A percentile compares a stretch with the other conserved stretches of the same genome.
These are phyloP conservation scores for Caenorhabditis auriculariae DNA, from an alignment of 2,888 invertebrate species.

Conservation along the genomic window DNA sequence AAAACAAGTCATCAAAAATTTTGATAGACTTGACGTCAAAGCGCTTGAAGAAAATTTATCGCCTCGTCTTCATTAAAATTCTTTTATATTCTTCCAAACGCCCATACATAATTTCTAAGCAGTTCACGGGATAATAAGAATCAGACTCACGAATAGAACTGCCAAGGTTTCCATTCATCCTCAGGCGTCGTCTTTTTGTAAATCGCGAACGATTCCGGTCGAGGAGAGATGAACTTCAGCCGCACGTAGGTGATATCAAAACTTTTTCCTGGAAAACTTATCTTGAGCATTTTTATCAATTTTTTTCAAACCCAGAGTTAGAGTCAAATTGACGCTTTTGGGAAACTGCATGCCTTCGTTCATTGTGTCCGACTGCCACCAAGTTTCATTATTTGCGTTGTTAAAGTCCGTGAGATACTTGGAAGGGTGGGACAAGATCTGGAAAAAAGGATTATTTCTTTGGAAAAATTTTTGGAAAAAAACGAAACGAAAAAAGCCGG, in stretches of 20 bases:
- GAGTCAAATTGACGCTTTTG: slow-evolving; percentile 85
- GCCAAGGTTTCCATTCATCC: slow-evolving; percentile 71
- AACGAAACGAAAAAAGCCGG: background rate
- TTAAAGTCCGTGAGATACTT: slow-evolving; percentile 83
- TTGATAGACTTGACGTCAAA: too few species aligned
- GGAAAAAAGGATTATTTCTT: slow-evolving; percentile 2
- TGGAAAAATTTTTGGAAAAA: background rate
- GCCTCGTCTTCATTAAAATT: too few species aligned
- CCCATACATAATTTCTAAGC: too few species aligned
- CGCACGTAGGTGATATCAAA: slow-evolving; percentile 96
- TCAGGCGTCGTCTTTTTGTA: slow-evolving; percentile 77
- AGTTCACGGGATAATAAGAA: too few species aligned
- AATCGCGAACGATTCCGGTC: slow-evolving; percentile 95
- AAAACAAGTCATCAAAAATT: background rate
- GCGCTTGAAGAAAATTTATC: too few species aligned
- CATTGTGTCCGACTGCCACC: slow-evolving; percentile 99
- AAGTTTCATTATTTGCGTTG: slow-evolving; percentile 84
- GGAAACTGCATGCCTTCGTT: slow-evolving; percentile 87
- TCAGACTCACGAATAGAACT: slow-evolving; percentile 68
- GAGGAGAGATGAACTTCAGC: slow-evolving; percentile 87
- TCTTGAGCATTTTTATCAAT: background rate
- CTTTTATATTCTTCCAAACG: too few species aligned
- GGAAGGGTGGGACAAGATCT: slow-evolving; percentile 50
- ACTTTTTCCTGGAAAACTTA: slow-evolving; percentile 78
- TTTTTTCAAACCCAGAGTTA: slow-evolving; percentile 75